Percentiles rank a stretch among this genome's conserved stretches.
phyloP scores from a whole-genome alignment of 2,797 vertebrate species.

The Gastrophryne carolinensis region DNA sequence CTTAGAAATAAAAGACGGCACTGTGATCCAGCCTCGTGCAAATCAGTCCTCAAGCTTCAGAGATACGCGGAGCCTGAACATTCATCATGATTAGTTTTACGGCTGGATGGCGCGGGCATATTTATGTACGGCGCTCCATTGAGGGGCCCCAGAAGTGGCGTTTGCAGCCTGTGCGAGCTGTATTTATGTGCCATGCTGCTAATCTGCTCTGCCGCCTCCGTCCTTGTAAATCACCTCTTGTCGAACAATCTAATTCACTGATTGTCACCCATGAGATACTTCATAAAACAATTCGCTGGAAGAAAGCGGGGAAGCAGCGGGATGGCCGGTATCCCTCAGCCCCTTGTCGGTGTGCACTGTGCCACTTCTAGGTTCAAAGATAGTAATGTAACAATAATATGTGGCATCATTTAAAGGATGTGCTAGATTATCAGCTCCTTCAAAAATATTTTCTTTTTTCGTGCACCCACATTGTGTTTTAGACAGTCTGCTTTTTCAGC shows the following conservation, averaged over 20 bases:
- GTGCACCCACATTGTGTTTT: too few relatives aligned
- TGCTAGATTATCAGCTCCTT: too few relatives aligned
- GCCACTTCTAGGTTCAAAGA: too few relatives aligned
- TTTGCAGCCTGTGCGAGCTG: conserved; percentile 51
- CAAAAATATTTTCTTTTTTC: too few relatives aligned
- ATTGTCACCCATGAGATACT: conserved; percentile 67
- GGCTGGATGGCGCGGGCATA: conserved; percentile 53
- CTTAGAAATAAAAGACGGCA: conserved; percentile 21
- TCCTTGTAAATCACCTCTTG: conserved; percentile 71
- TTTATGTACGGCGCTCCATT: conserved; percentile 54
- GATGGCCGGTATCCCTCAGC: too few relatives aligned
- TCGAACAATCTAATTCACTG: conserved; percentile 70
- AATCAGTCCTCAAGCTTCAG: conserved; percentile 13
- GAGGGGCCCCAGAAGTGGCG: conserved; percentile 58
- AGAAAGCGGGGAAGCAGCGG: conserved; percentile 50
- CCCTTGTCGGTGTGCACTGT: too few relatives aligned
- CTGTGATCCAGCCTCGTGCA: conserved; percentile 24
- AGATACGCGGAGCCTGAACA: not conserved
- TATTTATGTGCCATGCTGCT: conserved; percentile 65
- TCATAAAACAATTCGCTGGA: conserved; percentile 65
- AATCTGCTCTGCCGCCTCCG: conserved; percentile 64
- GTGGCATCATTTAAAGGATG: too few relatives aligned
- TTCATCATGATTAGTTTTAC: conserved; percentile 43
- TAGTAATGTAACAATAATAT: too few relatives aligned
- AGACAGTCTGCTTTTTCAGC: too few relatives aligned